phyloP scores from a whole-genome alignment of 1,140 invertebrate genomes.

The Dreissena rostriformis region DNA sequence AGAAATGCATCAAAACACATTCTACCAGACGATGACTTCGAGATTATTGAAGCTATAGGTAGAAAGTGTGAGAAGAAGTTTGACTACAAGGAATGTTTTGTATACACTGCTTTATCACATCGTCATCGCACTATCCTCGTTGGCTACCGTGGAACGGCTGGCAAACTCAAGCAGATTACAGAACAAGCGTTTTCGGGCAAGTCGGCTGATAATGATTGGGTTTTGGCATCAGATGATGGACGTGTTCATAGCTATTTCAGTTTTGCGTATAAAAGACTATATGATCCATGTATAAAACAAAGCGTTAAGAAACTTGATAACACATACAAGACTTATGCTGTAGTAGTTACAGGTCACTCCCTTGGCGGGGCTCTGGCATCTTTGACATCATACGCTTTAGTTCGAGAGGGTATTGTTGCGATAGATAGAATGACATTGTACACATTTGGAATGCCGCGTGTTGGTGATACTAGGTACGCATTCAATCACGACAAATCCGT shows the following conservation, averaged over 20 bases:
- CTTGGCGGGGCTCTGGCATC: constrained; percentile 35
- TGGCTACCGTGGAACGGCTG: neutral
- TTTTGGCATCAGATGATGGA: neutral
- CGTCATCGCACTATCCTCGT: neutral
- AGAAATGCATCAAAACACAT: neutral
- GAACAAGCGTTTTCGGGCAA: neutral
- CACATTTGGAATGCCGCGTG: constrained; percentile 49
- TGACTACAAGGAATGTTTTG: constrained; percentile 1
- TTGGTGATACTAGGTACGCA: constrained; percentile 26
- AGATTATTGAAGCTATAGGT: neutral
- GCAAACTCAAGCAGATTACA: neutral
- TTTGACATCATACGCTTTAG: neutral
- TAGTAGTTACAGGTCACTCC: constrained; percentile 39
- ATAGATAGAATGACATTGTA: constrained; percentile 4
- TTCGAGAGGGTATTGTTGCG: neutral
- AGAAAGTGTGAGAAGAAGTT: neutral
- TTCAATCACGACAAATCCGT: constrained; percentile 15
- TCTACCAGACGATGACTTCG: neutral
- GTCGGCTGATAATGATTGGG: too few species aligned
- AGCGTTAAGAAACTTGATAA: neutral
- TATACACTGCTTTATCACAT: neutral
- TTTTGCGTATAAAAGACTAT: constrained; percentile 3
- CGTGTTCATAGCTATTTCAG: neutral
- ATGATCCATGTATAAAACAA: neutral
- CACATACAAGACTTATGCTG: constrained; percentile 13